Evolutionary conservation across 2,797 vertebrate genomes (phyloP).

Genomic region (Pangasius djambal): DNA sequence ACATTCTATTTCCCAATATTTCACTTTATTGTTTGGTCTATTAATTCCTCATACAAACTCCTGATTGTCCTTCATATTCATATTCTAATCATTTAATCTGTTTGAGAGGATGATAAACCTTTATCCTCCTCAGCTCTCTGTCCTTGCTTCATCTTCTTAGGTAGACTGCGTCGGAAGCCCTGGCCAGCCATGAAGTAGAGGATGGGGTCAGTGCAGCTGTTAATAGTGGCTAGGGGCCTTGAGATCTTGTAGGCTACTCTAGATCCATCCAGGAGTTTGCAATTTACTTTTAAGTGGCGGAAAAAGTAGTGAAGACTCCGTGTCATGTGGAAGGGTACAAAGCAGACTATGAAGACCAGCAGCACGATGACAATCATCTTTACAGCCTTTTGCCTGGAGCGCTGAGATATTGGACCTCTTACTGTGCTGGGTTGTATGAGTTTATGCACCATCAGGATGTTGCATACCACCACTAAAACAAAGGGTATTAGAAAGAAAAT

Average conservation of each 20-base stretch:
- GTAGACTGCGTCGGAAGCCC: conserved; percentile 71
- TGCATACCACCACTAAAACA: conserved; percentile 85
- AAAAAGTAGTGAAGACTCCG: conserved; percentile 90
- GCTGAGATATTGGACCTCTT: conserved; percentile 69
- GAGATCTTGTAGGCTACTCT: conserved; percentile 92
- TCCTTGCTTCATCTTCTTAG: conserved; percentile 52
- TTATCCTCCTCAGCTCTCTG: conserved; percentile 13
- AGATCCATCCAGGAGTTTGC: conserved; percentile 79
- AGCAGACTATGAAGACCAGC: conserved; percentile 87
- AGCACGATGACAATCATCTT: conserved; percentile 93
- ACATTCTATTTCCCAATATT: neutral
- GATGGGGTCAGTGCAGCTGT: conserved; percentile 94
- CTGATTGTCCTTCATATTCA: neutral
- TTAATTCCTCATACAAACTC: neutral
- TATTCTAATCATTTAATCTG: neutral
- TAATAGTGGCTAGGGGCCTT: conserved; percentile 87
- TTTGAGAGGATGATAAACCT: conserved; percentile 54
- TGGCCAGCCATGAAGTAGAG: conserved; percentile 94
- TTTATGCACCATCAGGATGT: conserved; percentile 85
- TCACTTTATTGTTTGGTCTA: neutral
- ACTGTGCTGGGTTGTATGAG: conserved; percentile 75
- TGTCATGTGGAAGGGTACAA: conserved; percentile 92
- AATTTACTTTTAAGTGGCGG: conserved; percentile 83
- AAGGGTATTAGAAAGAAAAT: conserved; percentile 89
- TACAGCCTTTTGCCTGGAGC: conserved; percentile 88